These are phyloP conservation scores for Trichogramma evanescens DNA, from an alignment of 2,888 invertebrate species.

Conservation along the genomic window DNA sequence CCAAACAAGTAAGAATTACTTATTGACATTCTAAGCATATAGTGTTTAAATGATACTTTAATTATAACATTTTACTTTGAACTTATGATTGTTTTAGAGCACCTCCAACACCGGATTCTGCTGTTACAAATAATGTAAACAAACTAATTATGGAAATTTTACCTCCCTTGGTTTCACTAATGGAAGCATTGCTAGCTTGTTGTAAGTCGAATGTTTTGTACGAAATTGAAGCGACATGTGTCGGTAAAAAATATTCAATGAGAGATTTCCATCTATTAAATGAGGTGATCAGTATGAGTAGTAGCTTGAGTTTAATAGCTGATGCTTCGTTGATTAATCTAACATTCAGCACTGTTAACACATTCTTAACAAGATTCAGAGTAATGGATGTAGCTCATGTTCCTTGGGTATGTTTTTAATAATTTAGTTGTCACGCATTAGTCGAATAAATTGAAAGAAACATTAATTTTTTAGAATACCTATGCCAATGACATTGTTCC, in stretches of 20 bases:
- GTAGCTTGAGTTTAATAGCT: conserved; percentile 48
- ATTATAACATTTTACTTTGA: conserved; percentile 1
- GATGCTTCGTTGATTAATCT: conserved; percentile 51
- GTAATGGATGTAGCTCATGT: conserved; percentile 52
- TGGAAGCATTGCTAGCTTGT: conserved; percentile 56
- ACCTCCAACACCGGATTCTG: conserved; percentile 31
- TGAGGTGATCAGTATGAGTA: conserved; percentile 30
- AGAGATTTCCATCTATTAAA: conserved; percentile 49
- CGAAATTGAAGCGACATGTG: conserved; percentile 46
- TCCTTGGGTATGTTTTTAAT: conserved; percentile 50
- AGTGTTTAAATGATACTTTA: background rate
- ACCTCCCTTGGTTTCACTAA: conserved; percentile 59
- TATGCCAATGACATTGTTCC: conserved; percentile 74
- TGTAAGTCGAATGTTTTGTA: conserved; percentile 48
- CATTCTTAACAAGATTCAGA: conserved; percentile 60
- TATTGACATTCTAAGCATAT: background rate
- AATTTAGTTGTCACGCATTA: background rate
- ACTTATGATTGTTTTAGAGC: conserved; percentile 5
- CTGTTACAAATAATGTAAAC: conserved; percentile 30
- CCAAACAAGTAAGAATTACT: conserved; percentile 30
- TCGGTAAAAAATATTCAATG: conserved; percentile 45
- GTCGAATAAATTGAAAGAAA: background rate
- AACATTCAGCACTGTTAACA: conserved; percentile 53
- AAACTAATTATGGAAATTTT: conserved; percentile 56
- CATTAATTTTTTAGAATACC: conserved; percentile 52